These are phyloP conservation scores for Cheilinus undulatus DNA, from an alignment of 2,113 vertebrate genomes.

Conservation along the genomic window DNA sequence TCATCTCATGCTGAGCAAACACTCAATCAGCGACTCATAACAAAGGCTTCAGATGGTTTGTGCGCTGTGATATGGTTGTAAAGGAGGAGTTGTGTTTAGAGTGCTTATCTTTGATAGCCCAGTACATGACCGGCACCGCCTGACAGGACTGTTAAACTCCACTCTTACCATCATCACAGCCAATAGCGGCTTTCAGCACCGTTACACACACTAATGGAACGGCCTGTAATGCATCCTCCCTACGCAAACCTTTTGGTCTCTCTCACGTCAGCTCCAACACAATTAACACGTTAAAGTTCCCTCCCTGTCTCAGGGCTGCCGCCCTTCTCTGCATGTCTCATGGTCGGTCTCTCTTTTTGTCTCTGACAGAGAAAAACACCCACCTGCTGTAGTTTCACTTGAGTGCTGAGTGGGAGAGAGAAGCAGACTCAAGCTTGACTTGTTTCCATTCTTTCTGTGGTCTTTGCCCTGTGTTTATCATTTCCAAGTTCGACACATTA, in stretches of 20 bases:
- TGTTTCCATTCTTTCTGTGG: slow-evolving; percentile 35
- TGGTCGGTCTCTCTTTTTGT: slow-evolving; percentile 22
- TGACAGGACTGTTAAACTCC: slow-evolving; percentile 71
- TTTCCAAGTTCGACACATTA: slow-evolving; percentile 55
- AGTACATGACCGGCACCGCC: slow-evolving; percentile 32
- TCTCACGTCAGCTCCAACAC: slow-evolving; percentile 18
- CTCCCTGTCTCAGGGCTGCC: slow-evolving; percentile 25
- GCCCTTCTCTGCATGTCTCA: slow-evolving; percentile 20
- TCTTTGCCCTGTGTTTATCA: slow-evolving; percentile 34
- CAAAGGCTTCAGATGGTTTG: slow-evolving; percentile 19
- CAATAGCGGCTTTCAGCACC: slow-evolving; percentile 74
- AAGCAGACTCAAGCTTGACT: slow-evolving; percentile 32
- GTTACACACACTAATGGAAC: slow-evolving; percentile 78
- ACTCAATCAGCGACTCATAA: slow-evolving; percentile 32
- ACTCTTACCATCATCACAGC: slow-evolving; percentile 59
- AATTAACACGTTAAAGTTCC: slow-evolving; percentile 40
- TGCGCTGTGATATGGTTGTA: slow-evolving; percentile 3
- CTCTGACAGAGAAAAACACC: slow-evolving; percentile 52
- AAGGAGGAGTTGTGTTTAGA: slow-evolving; percentile 2
- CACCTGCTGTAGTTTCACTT: slow-evolving; percentile 54
- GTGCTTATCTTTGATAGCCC: slow-evolving; percentile 30
- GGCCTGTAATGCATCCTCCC: slow-evolving; percentile 70
- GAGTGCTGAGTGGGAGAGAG: slow-evolving; percentile 65
- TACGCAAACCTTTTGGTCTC: slow-evolving; percentile 62
- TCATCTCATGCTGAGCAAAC: slow-evolving; percentile 8